Evolutionary conservation across 2,113 vertebrate species (phyloP).

Genomic region (Epinephelus cyanopodus): DNA sequence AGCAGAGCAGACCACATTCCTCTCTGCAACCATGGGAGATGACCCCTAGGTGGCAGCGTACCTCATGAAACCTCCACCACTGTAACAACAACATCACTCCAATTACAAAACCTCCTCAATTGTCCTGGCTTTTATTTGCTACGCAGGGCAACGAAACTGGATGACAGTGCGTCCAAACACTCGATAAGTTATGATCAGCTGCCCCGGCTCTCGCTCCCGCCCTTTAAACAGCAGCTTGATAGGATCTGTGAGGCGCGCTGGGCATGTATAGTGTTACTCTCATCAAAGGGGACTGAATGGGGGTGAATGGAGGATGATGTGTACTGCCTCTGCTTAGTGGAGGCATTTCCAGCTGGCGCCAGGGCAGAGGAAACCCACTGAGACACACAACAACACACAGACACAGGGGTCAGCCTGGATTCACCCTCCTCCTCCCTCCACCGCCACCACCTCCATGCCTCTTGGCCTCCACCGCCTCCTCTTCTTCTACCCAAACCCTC

Average conservation of each 20-base stretch:
- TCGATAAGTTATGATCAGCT: conserved; percentile 75
- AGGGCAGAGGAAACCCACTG: conserved; percentile 85
- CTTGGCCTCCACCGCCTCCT: conserved; percentile 57
- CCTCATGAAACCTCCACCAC: conserved; percentile 60
- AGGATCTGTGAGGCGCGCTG: conserved; percentile 75
- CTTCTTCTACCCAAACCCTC: conserved; percentile 60
- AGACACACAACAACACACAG: conserved; percentile 84
- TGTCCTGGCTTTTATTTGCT: conserved; percentile 64
- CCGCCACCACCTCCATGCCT: conserved; percentile 61
- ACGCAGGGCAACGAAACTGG: conserved; percentile 35
- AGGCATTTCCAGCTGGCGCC: conserved; percentile 87
- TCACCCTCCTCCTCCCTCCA: conserved; percentile 64
- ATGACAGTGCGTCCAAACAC: conserved; percentile 42
- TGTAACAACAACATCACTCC: conserved; percentile 58
- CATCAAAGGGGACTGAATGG: conserved; percentile 79
- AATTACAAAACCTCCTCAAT: conserved; percentile 59
- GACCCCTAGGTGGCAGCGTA: conserved; percentile 76
- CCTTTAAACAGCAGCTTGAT: conserved; percentile 77
- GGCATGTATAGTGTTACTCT: conserved; percentile 80
- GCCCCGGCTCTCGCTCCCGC: conserved; percentile 40
- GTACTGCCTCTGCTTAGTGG: conserved; percentile 79
- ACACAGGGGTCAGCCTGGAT: conserved; percentile 80
- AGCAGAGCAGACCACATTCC: conserved; percentile 42
- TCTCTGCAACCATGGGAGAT: conserved; percentile 65
- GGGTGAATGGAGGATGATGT: conserved; percentile 80